A percentile compares a stretch with the other conserved stretches of the same genome.
Conservation (phyloP, 2,797 vertebrate genomes). For the Falco biarmicus region DNA sequence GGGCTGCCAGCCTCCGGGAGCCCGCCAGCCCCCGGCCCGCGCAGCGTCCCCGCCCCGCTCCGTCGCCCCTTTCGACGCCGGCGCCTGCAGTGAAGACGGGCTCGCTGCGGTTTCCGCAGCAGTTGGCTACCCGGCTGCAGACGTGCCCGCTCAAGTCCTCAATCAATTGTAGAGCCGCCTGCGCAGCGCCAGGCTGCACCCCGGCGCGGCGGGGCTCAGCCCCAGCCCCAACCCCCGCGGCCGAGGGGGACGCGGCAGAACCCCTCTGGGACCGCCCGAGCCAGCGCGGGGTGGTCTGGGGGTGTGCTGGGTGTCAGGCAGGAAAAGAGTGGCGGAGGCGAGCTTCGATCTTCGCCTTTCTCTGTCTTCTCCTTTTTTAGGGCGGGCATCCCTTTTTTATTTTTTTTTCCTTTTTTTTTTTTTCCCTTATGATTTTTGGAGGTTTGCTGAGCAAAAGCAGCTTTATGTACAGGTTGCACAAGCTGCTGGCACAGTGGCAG, state of each 20-base stretch:
- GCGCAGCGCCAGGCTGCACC: not conserved
- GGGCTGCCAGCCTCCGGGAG: not conserved
- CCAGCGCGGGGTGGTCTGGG: not conserved
- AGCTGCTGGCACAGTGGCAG: not conserved
- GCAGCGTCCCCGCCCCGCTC: not conserved
- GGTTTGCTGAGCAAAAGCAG: not conserved
- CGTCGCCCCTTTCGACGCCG: not conserved
- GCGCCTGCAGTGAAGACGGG: accelerated
- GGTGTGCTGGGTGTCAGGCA: not conserved
- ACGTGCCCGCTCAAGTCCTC: not conserved
- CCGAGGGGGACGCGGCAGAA: not conserved
- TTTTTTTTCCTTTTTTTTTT: not conserved
- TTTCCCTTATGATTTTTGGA: not conserved
- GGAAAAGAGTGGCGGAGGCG: not conserved
- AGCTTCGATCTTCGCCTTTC: accelerated
- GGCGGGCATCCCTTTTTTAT: not conserved
- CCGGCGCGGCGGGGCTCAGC: not conserved
- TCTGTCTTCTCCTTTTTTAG: not conserved
- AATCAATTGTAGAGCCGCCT: not conserved
- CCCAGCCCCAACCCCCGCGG: not conserved
- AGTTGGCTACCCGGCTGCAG: not conserved
- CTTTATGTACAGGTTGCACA: not conserved
- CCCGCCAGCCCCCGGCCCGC: accelerated
- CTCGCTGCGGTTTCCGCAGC: not conserved
- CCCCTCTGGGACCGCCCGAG: too few relatives aligned